Conservation (phyloP, 2,797 vertebrate species). For the Coregonus sp. region DNA sequence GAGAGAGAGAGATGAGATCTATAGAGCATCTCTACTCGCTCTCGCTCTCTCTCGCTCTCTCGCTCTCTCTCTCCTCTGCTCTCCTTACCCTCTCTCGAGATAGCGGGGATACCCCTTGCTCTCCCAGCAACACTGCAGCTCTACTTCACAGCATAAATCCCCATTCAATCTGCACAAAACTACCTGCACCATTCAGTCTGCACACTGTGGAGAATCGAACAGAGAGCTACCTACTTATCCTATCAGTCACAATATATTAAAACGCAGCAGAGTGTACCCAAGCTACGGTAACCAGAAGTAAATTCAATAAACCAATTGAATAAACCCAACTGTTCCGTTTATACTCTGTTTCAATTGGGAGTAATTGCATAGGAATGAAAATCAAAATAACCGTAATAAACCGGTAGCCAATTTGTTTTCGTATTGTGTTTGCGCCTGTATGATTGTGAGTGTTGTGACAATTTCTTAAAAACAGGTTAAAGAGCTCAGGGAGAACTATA, state of each 20-base stretch:
- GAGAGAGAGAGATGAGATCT: background rate
- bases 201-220: background rate
- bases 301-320: constrained; percentile 4
- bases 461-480: background rate
- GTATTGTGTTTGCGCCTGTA: background rate
- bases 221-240: background rate
- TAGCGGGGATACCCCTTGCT: background rate
- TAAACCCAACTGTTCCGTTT: background rate
- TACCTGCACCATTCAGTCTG: background rate
- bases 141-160: background rate
- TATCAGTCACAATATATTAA: background rate
- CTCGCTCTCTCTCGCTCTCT: no score
- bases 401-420: background rate
- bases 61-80: no score
- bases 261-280: background rate
- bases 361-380: background rate
- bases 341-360: background rate
- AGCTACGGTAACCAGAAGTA: background rate
- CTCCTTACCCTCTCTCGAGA: no score
- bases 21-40: no score
- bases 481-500: background rate
- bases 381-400: background rate
- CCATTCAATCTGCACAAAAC: no score
- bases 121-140: background rate
- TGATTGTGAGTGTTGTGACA: background rate